Percentiles rank a stretch among this genome's conserved stretches.
Conservation (phyloP, 2,888 invertebrate species). For the Pimpla rufipes region DNA sequence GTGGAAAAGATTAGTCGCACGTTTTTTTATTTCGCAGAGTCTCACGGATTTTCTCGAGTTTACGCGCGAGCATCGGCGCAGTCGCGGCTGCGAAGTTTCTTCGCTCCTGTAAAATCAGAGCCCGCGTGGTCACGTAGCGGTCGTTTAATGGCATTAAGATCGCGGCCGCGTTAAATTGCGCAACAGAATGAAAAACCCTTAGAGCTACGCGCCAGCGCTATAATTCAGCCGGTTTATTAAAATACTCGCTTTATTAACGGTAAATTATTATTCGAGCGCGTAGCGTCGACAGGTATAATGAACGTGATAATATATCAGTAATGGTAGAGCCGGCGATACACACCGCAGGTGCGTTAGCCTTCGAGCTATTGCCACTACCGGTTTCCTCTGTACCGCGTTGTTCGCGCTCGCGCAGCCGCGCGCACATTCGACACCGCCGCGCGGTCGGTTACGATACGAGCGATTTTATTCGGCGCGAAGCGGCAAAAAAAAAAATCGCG, state of each 20-base stretch:
- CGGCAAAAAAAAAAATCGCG: background rate
- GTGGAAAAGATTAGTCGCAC: no score
- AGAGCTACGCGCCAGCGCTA: slow-evolving; percentile 39
- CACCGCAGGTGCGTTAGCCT: slow-evolving; percentile 59
- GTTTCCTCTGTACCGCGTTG: slow-evolving; percentile 44
- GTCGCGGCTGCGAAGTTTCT: background rate
- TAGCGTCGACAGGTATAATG: slow-evolving; percentile 62
- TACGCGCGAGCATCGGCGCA: no score
- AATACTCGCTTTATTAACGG: slow-evolving; percentile 64
- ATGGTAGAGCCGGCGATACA: slow-evolving; percentile 19
- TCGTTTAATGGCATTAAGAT: slow-evolving; percentile 50
- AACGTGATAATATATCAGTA: slow-evolving; percentile 63
- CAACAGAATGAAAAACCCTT: slow-evolving; percentile 42
- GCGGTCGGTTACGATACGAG: background rate
- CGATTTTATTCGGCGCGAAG: background rate
- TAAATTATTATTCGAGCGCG: slow-evolving; percentile 64
- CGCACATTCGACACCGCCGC: slow-evolving; percentile 5
- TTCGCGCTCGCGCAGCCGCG: background rate
- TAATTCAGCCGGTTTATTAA: slow-evolving; percentile 67
- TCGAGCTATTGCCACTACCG: slow-evolving; percentile 59
- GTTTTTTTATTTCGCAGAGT: no score
- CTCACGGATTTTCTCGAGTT: no score
- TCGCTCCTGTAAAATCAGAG: background rate
- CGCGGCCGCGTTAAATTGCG: slow-evolving; percentile 46
- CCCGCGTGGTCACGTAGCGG: slow-evolving; percentile 3